A percentile compares a stretch with the other conserved stretches of the same genome.
Evolutionary conservation across 1,140 invertebrate genomes (phyloP).

Genomic region (Mya arenaria): DNA sequence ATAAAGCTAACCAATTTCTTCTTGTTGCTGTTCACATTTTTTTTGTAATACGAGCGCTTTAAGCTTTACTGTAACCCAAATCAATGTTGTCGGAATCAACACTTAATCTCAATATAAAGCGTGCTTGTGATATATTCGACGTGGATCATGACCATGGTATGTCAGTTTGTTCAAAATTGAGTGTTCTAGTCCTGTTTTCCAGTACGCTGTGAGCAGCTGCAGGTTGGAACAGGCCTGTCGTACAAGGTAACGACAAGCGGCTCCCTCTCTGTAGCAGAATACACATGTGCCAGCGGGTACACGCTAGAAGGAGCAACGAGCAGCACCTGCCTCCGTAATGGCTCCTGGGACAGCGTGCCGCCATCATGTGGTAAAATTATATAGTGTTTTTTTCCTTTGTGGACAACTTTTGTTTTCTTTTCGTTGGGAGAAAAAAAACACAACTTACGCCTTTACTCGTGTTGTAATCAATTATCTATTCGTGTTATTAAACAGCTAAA

Average conservation of each 20-base stretch:
- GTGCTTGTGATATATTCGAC: no score
- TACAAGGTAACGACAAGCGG: neutral
- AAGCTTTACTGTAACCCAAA: no score
- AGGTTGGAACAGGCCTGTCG: slow-evolving; percentile 6
- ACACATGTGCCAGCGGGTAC: slow-evolving; percentile 7
- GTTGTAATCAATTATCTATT: neutral
- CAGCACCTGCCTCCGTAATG: slow-evolving; percentile 1
- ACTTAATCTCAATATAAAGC: no score
- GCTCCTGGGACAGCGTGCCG: slow-evolving; percentile 27
- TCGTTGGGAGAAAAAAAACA: no score
- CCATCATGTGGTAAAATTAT: slow-evolving; percentile 31
- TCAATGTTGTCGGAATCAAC: no score
- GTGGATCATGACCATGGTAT: no score
- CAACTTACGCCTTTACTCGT: no score
- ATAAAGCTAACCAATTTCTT: neutral
- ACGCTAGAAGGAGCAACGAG: slow-evolving; percentile 7
- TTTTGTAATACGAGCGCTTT: no score
- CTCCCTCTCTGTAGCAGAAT: neutral
- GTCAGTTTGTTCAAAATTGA: no score
- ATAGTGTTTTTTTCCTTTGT: neutral
- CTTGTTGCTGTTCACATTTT: no score
- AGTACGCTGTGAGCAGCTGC: slow-evolving; percentile 16
- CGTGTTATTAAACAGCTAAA: neutral
- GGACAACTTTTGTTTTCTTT: neutral
- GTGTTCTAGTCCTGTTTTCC: no score